Evolutionary conservation across 2,797 vertebrate species (phyloP), one percentile per base, ranked within the genome.

Genomic region (Channa striata): DNA sequence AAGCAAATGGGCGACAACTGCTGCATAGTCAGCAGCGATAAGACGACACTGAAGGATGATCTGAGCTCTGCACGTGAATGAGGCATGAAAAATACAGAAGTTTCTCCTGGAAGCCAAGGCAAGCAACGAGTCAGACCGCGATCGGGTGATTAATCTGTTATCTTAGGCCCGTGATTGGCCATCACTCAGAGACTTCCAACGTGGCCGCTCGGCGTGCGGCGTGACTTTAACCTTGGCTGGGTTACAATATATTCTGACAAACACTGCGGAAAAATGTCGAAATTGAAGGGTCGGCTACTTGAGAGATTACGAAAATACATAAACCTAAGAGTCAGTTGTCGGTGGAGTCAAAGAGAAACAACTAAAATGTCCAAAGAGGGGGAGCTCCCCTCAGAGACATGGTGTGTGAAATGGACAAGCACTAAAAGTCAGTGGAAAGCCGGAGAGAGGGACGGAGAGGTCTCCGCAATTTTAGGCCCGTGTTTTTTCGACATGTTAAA

Each of bases 21-120:
- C 67, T 77, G 81, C 82, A 75, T 76, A 83, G 87, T 89, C 87
- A 88, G 85, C 82, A 78, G 46, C 13, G 82, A 89, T 82, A 77
- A 86, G 79, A 67, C 81, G 81, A 87, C 78, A 49, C 7, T 82
- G 82, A 88, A 44, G 52, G 64, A 82, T 84, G 79, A 79, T 84
- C 34, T 44, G 77, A 78, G 79, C 86, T 83, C 72, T 66, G 56
- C 21, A 71, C 77, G 39, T 77, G 78, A 83, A 89, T 60, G 79
- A 86, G 74, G 70, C 59, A 30, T 75, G 58, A 80, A 77, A 88
- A 72, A 81, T 56, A 34, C 20, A 63, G 56, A 72, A 60, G 20
- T 8, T 36, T 64, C 25, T 75, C 34, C 74, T 79, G 78, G 83
- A 89, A 85, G 81, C 57, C 79, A 72, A 68, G 57, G 48, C 16